Evolutionary conservation across 2,888 invertebrate genomes (phyloP), one percentile per base, ranked within the genome.

Genomic region (Cecidostiba fungosa): DNA sequence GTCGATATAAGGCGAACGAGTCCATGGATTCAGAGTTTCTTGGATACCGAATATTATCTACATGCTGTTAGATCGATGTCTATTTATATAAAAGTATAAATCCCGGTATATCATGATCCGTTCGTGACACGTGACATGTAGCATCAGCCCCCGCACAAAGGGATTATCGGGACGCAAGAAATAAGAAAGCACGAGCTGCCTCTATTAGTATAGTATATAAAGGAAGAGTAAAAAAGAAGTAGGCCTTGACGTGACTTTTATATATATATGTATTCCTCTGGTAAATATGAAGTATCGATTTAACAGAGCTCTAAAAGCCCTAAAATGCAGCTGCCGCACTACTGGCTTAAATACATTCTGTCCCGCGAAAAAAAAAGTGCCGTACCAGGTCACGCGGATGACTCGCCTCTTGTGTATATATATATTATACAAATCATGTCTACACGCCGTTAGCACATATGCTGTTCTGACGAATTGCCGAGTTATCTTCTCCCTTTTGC

Each of bases 201-300:
- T 43, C 39, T 6, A 36, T n/a, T 54, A n/a, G 19, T 16, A 10
- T 10, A 23, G 6, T 16, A n/a, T 19, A 59, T 54, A 3, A 10
- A 69, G 19, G 8, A 32, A 32, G 59, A 16, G 36, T 14, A 26
- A 32, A 8, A 77, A 26, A 54, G 47, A 78, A 85, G 23, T 78
- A 85, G 85, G 87, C 66, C 85, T 85, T 79, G 80, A 54, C 80
- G 80, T 83, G 87, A 87, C 82, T 83, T 39, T n/a, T n/a, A n/a
- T n/a, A n/a, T n/a, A n/a, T n/a, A n/a, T n/a, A 78, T 81, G 82
- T 26, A 72, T 78, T 70, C 59, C 54, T n/a, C 4, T 14, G 66
- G 73, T 70, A 85, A 85, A 85, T 87, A 87, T 84, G 84, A 81
- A 66, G 19, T 85, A 87, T 87, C 79, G 87, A 87, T 87, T 84